A percentile compares a stretch with the other conserved stretches of the same genome.
These are phyloP conservation scores for Amblyjoppa proteus DNA, from an alignment of 2,888 invertebrate species.

Conservation along the genomic window DNA sequence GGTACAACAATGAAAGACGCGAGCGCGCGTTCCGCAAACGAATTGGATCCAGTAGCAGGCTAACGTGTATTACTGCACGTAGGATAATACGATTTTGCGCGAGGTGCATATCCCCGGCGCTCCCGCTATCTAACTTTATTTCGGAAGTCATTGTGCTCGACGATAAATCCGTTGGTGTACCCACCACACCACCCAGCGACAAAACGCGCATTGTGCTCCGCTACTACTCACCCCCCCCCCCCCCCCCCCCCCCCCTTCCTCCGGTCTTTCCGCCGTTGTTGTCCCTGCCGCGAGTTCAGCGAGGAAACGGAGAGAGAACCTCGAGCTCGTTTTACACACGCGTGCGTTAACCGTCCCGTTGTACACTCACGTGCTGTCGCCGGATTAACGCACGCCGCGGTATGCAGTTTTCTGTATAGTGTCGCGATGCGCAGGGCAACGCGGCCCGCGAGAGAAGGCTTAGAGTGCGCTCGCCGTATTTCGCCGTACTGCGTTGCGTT, in stretches of 20 bases:
- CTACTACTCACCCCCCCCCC: not conserved
- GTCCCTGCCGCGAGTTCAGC: slow-evolving; percentile 36
- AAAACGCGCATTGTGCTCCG: slow-evolving; percentile 66
- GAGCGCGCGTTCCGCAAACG: slow-evolving; percentile 53
- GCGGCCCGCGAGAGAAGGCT: slow-evolving; percentile 3
- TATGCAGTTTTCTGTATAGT: slow-evolving; percentile 59
- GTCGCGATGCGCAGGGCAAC: slow-evolving; percentile 31
- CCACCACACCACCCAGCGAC: slow-evolving; percentile 51
- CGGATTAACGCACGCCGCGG: slow-evolving; percentile 69
- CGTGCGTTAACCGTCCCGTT: slow-evolving; percentile 43
- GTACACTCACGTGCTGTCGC: slow-evolving; percentile 61
- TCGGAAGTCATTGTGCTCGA: slow-evolving; percentile 69
- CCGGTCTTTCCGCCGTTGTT: slow-evolving; percentile 27
- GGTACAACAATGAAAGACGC: slow-evolving; percentile 55
- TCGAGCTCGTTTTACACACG: slow-evolving; percentile 48
- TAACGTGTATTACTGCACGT: slow-evolving; percentile 7
- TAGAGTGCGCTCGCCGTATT: slow-evolving; percentile 31
- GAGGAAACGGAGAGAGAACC: slow-evolving; percentile 18
- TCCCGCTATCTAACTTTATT: slow-evolving; percentile 67
- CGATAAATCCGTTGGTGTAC: slow-evolving; percentile 66
- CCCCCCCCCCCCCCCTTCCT: not conserved
- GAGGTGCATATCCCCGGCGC: not conserved
- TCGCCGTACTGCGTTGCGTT: slow-evolving; percentile 54
- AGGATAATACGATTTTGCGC: slow-evolving; percentile 62
- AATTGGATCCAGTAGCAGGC: slow-evolving; percentile 46